phyloP scores from a whole-genome alignment of 2,888 invertebrate genomes.

The Ornithoptera alexandrae region DNA sequence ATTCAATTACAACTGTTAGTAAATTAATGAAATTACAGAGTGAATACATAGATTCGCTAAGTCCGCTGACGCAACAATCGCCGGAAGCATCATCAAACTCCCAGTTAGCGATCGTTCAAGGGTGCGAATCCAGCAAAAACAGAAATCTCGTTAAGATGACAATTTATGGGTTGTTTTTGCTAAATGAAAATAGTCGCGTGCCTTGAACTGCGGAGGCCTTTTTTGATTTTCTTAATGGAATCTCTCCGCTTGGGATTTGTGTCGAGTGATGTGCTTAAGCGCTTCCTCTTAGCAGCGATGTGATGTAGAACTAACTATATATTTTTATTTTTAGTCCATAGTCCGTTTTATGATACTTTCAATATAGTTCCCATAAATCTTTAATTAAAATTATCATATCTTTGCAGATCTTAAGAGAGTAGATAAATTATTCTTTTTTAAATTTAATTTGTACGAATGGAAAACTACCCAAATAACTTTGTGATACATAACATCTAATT shows the following conservation, averaged over 20 bases:
- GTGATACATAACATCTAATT: too few relatives aligned
- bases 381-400: neutral
- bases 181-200: constrained; percentile 79
- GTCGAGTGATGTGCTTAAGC: constrained; percentile 69
- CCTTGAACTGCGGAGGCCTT: constrained; percentile 75
- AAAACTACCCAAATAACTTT: too few relatives aligned
- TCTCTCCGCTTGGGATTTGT: constrained; percentile 77
- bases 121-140: constrained; percentile 77
- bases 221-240: constrained; percentile 81
- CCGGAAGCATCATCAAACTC: constrained; percentile 52
- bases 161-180: constrained; percentile 81
- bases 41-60: constrained; percentile 34
- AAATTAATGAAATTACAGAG: constrained; percentile 12
- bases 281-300: constrained; percentile 59
- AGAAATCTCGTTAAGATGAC: constrained; percentile 80
- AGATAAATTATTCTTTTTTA: too few relatives aligned
- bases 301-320: constrained; percentile 33
- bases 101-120: constrained; percentile 60
- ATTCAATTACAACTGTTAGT: neutral
- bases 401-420: too few relatives aligned
- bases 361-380: neutral
- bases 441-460: too few relatives aligned
- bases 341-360: neutral
- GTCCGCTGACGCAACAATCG: constrained; percentile 55
- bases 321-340: neutral